Base-by-base conservation (phyloP, 35 echinoderm and acorn worm genomes). In the Apostichopus californicus region DNA sequence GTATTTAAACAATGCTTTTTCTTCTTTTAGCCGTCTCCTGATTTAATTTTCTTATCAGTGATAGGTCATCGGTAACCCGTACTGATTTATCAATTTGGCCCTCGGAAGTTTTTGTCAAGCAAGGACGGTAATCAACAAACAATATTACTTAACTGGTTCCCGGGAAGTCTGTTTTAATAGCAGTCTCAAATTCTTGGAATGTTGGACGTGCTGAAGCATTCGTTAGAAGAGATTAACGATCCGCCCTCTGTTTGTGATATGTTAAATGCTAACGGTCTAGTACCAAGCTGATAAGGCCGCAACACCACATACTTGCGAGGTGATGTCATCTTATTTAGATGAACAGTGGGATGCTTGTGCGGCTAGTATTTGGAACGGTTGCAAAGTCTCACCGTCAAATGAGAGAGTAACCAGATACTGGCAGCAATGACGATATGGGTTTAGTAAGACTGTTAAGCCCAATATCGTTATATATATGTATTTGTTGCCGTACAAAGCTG, bases 151-250 rank as follows among this genome's bases (percentile, higher is more conserved):
- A 53, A 85, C 34, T 6, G 55, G 14, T 85, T 54, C 55, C 81
- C 55, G 54, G 81, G 81, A 58, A 85, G 81, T 59, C 54, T 24
- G 34, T 46, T 18, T 60, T 85, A 85, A 60, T 85, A 85, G 56
- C 13, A 21, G 17, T 57, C n/a, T 60, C 5, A 11, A 59, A 85
- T 85, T 85, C 55, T 85, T 85, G 5, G 17, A 60, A 85, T 85
- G 15, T 85, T 59, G 57, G 18, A 85, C 81, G 58, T 85, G 81
- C 81, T 85, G 58, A 56, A 57, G 81, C 24, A 46, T 52, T 59
- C 55, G 81, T 14, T 55, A 26, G 55, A 23, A 58, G 56, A n/a
- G 54, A 85, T 85, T 57, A 21, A 58, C n/a, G 81, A 17, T 85
- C 58, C 9, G 55, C 28, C 34, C 15, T 15, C 52, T 5, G 9